Evolutionary conservation across 2,797 vertebrate species (phyloP), one percentile per base, ranked within the genome.

Genomic region (Lutjanus argentimaculatus): DNA sequence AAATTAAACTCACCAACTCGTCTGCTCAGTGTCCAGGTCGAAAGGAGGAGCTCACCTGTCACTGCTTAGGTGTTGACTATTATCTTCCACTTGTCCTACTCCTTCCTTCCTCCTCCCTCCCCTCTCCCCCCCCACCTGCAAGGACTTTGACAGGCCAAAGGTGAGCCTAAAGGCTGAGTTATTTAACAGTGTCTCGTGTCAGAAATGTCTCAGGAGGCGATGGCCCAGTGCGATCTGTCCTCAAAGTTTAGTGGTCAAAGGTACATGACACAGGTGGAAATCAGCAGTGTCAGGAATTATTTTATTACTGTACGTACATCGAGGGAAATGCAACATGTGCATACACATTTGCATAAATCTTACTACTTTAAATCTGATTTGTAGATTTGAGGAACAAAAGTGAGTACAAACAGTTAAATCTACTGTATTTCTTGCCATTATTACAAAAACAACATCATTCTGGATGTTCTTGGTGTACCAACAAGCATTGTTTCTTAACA

Each of bases 101-200:
- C 48, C 57, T 67, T n/a, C 49, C 49, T 36, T 59, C 77, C 77
- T 77, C 80, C 80, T 75, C 48, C 57, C 65, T n/a, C 49, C 49
- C 52, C 13, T 46, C 19, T 8, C 58, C 21, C 9, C 21, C 36
- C 72, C 72, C 58, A 53, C 52, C 87, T 87, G 82, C 72, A 91
- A 91, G 96, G 94, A 98, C 97, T 98, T 98, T 97, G 96, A 94
- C 91, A 88, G 96, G 90, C 85, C 97, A 97, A 97, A 98, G 97
- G 96, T 98, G 95, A 94, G 92, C 93, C 93, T 98, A 97, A 97
- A 97, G 94, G 96, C 87, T 98, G 90, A 98, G 97, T 94, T 97
- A 98, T 98, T 98, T 96, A 98, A 97, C 97, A 49, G 71, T 3
- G 66, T 86, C 79, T 85, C 51, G 21, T 88, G 87, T 83, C 57